Conservation (phyloP, 2,113 vertebrate species). For the Sylvietta virens region DNA sequence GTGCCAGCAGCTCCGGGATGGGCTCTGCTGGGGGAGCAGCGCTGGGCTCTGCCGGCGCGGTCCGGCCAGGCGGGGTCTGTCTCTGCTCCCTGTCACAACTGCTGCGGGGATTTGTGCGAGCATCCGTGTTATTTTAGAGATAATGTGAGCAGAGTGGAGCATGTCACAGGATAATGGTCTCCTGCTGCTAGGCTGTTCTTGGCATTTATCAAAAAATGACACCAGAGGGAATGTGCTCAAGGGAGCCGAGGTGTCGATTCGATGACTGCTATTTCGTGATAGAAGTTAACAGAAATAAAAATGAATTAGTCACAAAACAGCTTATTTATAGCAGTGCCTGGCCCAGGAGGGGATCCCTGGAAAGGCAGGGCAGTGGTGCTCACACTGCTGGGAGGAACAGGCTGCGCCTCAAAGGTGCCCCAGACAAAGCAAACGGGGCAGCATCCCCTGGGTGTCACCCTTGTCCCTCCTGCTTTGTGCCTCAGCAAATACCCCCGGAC, state of each 20-base stretch:
- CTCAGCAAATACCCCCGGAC: not conserved
- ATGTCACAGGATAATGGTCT: conserved; percentile 61
- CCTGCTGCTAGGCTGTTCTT: conserved; percentile 48
- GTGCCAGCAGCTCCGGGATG: not conserved
- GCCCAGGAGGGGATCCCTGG: conserved; percentile 18
- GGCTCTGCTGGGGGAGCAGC: not conserved
- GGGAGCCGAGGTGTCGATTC: conserved; percentile 55
- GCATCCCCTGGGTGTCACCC: not conserved
- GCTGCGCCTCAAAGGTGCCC: not conserved
- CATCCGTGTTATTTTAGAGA: conserved; percentile 57
- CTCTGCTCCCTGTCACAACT: not conserved
- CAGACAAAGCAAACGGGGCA: not conserved
- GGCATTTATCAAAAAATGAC: conserved; percentile 67
- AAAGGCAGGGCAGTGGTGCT: not conserved
- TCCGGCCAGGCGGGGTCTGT: not conserved
- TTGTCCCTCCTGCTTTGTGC: not conserved
- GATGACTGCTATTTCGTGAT: conserved; percentile 43
- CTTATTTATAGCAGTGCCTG: conserved; percentile 18
- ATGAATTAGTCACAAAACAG: conserved; percentile 40
- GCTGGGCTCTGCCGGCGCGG: not conserved
- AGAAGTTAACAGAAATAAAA: conserved; percentile 58
- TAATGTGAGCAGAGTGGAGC: conserved; percentile 62
- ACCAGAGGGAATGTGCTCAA: conserved; percentile 52
- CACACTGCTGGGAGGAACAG: not conserved
- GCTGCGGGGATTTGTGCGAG: conserved; percentile 22